Evolutionary conservation across 2,797 vertebrate species (phyloP).

Genomic region (Paramormyrops hopkinsi): DNA sequence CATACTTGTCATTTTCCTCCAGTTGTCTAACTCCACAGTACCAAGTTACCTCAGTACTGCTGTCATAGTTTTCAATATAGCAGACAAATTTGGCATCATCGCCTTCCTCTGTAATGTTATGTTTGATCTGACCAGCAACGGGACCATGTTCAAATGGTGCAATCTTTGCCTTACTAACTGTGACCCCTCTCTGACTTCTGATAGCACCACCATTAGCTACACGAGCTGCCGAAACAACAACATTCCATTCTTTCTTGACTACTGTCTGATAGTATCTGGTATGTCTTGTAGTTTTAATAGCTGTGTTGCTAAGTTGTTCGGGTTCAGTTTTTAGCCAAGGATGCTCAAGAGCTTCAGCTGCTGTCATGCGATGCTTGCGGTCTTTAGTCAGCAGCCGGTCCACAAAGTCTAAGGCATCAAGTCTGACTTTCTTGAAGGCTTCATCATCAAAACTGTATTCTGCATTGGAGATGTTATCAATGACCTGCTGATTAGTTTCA

Average conservation of each 20-base stretch:
- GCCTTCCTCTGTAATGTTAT: conserved; percentile 76
- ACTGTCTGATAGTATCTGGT: conserved; percentile 90
- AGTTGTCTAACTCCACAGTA: conserved; percentile 93
- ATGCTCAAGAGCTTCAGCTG: conserved; percentile 83
- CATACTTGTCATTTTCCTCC: conserved; percentile 81
- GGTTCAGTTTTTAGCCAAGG: conserved; percentile 78
- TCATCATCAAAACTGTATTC: conserved; percentile 94
- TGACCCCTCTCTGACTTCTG: conserved; percentile 83
- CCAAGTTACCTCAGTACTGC: conserved; percentile 91
- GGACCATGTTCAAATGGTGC: conserved; percentile 95
- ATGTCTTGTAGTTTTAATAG: conserved; percentile 80
- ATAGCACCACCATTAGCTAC: conserved; percentile 89
- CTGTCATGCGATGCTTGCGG: conserved; percentile 90
- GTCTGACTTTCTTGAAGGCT: conserved; percentile 81
- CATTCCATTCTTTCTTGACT: conserved; percentile 88
- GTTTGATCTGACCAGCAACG: conserved; percentile 79
- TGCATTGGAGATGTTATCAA: conserved; percentile 91
- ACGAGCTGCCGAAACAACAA: conserved; percentile 86
- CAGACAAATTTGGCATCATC: conserved; percentile 81
- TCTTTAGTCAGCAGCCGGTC: conserved; percentile 92
- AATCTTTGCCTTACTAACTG: conserved; percentile 89
- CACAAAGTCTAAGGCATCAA: conserved; percentile 89
- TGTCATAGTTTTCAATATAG: conserved; percentile 93
- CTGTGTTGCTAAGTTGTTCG: conserved; percentile 77
- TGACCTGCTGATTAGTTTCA: conserved; percentile 95